Evolutionary conservation across 2,888 invertebrate species (phyloP), one percentile per base, ranked within the genome.

Genomic region (Drosophila yooni): DNA sequence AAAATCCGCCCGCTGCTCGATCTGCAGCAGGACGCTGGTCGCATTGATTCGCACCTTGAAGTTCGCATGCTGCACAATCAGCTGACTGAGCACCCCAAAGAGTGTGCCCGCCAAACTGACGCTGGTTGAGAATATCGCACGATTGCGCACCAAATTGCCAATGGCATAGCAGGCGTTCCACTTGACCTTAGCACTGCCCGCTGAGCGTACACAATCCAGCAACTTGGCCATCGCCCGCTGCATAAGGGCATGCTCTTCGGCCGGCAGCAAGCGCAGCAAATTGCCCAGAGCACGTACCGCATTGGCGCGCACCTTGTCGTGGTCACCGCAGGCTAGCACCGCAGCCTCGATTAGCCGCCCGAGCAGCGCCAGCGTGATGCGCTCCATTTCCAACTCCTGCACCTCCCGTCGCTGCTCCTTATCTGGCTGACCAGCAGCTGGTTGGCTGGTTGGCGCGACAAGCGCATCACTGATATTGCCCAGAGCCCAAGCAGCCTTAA

Each of bases 161-260:
- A 98, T 93, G 1, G 98, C 97, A 92, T 98, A 97, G 92, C 98
- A 98, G 1, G 98, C 96, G 93, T 98, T 98, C 98, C 98, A 98
- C 61, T 97, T 95, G 43, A 97, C 97, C 94, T 98, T 98, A 95
- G 97, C 97, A 91, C 96, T 96, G 58, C 95, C 95, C 34, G 96
- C 96, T 43, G 94, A 94, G 11, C 94, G 95, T 25, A 96, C 95
- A 91, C 95, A 96, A 80, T 95, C 95, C 61, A 96, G 94, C 52
- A 98, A 94, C 82, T 95, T 95, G 78, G 94, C 93, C 74, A 97
- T 94, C 4, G 96, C 96, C 1, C 92, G 91, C 79, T 95, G 94
- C 65, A 95, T 94, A 60, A 95, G 93, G 43, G 94, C 93, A 76
- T 94, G 94, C 79, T 95, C 94, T 81, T 94, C 94, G 62, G 94